phyloP scores from a whole-genome alignment of 2,113 vertebrate species.

The Dipodomys spectabilis region DNA sequence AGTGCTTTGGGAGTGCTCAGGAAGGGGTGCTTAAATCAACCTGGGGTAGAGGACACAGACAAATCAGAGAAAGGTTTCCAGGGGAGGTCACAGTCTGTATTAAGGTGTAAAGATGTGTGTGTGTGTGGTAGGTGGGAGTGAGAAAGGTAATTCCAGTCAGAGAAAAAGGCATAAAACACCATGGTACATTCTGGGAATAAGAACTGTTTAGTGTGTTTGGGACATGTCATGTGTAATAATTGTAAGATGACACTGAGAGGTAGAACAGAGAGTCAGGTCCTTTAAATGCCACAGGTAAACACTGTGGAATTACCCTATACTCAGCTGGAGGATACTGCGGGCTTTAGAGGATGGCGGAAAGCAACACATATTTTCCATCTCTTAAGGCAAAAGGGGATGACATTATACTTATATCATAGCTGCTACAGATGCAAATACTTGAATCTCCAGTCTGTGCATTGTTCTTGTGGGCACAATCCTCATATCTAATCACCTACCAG shows the following conservation, averaged over 20 bases:
- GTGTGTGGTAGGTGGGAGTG: neutral
- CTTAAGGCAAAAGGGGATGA: neutral
- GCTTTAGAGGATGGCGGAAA: slow-evolving; percentile 21
- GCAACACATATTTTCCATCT: slow-evolving; percentile 47
- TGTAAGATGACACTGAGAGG: neutral
- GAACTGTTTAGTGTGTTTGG: slow-evolving; percentile 36
- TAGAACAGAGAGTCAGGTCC: neutral
- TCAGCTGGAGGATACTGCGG: neutral
- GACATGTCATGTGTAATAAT: neutral
- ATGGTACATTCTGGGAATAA: slow-evolving; percentile 17
- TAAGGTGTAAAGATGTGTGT: neutral
- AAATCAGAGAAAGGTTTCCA: slow-evolving; percentile 38
- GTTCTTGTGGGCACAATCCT: neutral
- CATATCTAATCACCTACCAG: slow-evolving; percentile 86
- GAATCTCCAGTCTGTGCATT: neutral
- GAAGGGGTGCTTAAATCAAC: neutral
- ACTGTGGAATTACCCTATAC: neutral
- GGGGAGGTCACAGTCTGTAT: neutral
- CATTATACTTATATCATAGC: neutral
- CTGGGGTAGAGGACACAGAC: neutral
- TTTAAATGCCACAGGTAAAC: slow-evolving; percentile 9
- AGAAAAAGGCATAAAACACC: slow-evolving; percentile 28
- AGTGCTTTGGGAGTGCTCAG: neutral
- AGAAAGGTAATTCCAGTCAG: slow-evolving; percentile 21
- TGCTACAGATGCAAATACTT: slow-evolving; percentile 14